Percentiles rank a stretch among this genome's conserved stretches.
phyloP scores from a whole-genome alignment of 1,140 invertebrate genomes.

The Drosophila sp. region DNA sequence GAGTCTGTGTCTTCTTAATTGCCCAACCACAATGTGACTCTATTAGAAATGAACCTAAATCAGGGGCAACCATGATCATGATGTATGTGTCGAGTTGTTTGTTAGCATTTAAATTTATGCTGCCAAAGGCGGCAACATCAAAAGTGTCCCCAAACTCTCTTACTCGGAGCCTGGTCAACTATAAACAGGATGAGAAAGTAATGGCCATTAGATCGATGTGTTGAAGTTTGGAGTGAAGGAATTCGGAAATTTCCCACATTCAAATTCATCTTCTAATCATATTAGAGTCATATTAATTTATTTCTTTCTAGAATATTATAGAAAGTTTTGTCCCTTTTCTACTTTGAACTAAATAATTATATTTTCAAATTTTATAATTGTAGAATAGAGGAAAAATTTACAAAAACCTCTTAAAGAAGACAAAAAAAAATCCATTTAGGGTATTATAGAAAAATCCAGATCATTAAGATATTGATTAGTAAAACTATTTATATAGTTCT shows the following conservation, averaged over 20 bases:
- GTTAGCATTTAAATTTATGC: slow-evolving; percentile 12
- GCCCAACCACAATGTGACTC: slow-evolving; percentile 23
- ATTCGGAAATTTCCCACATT: neutral
- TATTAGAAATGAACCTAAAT: slow-evolving; percentile 28
- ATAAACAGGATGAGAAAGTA: slow-evolving; percentile 18
- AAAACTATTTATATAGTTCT: too few relatives aligned
- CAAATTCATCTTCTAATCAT: too few relatives aligned
- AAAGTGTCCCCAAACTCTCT: neutral
- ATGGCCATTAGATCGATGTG: neutral
- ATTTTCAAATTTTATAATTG: too few relatives aligned
- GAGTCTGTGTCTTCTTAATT: slow-evolving; percentile 20
- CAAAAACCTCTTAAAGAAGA: too few relatives aligned
- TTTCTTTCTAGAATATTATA: too few relatives aligned
- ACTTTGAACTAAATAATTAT: too few relatives aligned
- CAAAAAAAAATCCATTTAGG: too few relatives aligned
- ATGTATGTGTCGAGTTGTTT: slow-evolving; percentile 26
- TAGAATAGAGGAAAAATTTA: too few relatives aligned
- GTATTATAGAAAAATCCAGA: too few relatives aligned
- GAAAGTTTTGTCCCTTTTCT: too few relatives aligned
- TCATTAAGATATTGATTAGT: too few relatives aligned
- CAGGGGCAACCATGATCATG: slow-evolving; percentile 9
- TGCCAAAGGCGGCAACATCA: slow-evolving; percentile 5
- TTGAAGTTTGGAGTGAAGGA: too few relatives aligned
- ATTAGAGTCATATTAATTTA: neutral
- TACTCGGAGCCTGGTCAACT: slow-evolving; percentile 19